Conservation (phyloP, 2,888 invertebrate species). For the Dusona sp. region DNA sequence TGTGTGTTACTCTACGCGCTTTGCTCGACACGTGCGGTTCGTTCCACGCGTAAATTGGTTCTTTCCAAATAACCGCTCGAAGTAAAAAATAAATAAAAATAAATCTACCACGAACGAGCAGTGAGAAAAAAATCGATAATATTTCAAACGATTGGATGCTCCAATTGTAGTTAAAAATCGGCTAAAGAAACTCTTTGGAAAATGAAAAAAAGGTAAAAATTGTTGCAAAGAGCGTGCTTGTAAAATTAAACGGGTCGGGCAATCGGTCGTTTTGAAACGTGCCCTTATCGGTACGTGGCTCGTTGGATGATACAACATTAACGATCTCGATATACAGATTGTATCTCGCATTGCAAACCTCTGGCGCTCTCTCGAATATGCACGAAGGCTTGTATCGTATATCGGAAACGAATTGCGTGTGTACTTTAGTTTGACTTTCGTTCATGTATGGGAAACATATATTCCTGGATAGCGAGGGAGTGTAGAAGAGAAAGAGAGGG, state of each 20-base stretch:
- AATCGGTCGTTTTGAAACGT: not conserved
- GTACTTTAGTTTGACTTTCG: constrained; percentile 24
- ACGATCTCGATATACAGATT: constrained; percentile 55
- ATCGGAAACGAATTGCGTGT: constrained; percentile 55
- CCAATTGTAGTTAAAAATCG: constrained; percentile 3
- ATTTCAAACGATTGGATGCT: constrained; percentile 2
- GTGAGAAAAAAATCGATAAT: not conserved
- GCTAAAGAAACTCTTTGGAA: not conserved
- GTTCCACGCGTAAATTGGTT: constrained; percentile 19
- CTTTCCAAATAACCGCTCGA: constrained; percentile 19
- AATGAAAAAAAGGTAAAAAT: not conserved
- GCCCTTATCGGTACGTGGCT: constrained; percentile 14
- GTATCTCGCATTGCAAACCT: constrained; percentile 39
- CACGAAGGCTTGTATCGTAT: constrained; percentile 49
- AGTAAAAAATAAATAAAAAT: not conserved
- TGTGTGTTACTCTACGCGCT: constrained; percentile 1
- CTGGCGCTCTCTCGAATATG: constrained; percentile 19
- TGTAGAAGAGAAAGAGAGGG: not conserved
- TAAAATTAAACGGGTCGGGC: constrained; percentile 23
- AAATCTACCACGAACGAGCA: not conserved
- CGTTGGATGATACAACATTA: constrained; percentile 41
- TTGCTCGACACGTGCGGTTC: constrained; percentile 16
- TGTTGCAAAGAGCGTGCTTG: not conserved
- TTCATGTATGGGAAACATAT: constrained; percentile 32
- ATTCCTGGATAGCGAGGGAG: not conserved